phyloP scores from a whole-genome alignment of 2,113 vertebrate species.

The Cochlearius cochlearius region DNA sequence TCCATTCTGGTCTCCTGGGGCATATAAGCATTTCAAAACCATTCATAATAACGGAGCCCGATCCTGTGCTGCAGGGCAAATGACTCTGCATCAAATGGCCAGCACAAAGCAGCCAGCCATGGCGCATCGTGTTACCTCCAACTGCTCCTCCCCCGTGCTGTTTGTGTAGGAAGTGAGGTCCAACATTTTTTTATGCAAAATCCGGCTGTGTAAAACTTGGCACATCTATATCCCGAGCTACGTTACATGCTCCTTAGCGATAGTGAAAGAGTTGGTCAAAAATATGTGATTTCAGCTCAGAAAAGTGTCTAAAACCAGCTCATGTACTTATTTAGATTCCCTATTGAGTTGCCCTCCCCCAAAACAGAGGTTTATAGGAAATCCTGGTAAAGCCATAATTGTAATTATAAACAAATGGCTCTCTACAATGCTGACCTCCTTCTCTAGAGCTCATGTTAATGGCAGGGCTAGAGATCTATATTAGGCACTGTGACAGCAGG shows the following conservation, averaged over 20 bases:
- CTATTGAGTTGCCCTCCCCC: not conserved
- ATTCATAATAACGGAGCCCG: constrained; percentile 14
- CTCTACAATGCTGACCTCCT: not conserved
- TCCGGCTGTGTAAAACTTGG: not conserved
- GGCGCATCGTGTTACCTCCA: not conserved
- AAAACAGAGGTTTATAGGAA: not conserved
- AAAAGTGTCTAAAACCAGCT: not conserved
- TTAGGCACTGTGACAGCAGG: constrained; percentile 42
- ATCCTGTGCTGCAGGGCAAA: constrained; percentile 4
- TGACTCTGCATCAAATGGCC: constrained; percentile 35
- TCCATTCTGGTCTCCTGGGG: constrained; percentile 23
- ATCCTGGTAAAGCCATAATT: not conserved
- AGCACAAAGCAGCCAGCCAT: constrained; percentile 23
- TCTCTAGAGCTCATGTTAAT: constrained; percentile 7
- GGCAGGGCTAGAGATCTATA: constrained; percentile 20
- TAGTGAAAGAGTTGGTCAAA: not conserved
- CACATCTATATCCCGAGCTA: not conserved
- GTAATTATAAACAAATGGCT: not conserved
- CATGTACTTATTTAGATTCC: not conserved
- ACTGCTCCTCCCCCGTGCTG: not conserved
- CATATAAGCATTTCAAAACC: constrained; percentile 19
- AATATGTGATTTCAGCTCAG: not conserved
- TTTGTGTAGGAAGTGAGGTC: not conserved
- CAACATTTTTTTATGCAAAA: not conserved
- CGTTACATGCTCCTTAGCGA: not conserved